These are phyloP conservation scores for Ips nitidus DNA, from an alignment of 1,140 invertebrate genomes.

Conservation along the genomic window DNA sequence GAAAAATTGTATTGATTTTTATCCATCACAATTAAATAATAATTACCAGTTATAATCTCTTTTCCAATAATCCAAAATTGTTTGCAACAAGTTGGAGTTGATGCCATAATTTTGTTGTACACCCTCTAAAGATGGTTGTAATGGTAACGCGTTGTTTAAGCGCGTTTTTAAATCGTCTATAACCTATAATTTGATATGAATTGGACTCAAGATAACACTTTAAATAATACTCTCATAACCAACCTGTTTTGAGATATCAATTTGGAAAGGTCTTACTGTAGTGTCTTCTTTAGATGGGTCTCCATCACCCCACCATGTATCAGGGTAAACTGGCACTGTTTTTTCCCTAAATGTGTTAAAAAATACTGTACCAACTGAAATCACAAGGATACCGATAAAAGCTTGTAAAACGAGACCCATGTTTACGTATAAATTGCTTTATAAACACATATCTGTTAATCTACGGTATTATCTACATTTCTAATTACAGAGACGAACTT, in stretches of 20 bases:
- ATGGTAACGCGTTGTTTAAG: slow-evolving; percentile 57
- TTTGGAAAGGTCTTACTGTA: slow-evolving; percentile 55
- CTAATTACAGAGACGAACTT: too few relatives aligned
- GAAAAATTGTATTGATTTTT: slow-evolving; percentile 42
- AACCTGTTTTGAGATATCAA: slow-evolving; percentile 52
- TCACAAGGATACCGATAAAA: not conserved
- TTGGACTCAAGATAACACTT: not conserved
- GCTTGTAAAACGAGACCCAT: slow-evolving; percentile 6
- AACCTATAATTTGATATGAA: slow-evolving; percentile 51
- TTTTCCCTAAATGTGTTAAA: slow-evolving; percentile 11
- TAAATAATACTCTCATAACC: not conserved
- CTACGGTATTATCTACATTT: too few relatives aligned
- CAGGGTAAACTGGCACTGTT: slow-evolving; percentile 34
- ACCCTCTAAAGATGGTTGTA: slow-evolving; percentile 65
- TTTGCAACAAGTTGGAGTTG: slow-evolving; percentile 66
- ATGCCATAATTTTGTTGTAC: slow-evolving; percentile 75
- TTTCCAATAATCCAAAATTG: slow-evolving; percentile 76
- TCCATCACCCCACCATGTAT: slow-evolving; percentile 56
- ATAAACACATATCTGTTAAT: too few relatives aligned
- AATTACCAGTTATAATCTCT: slow-evolving; percentile 74
- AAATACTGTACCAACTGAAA: not conserved
- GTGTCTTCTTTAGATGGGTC: slow-evolving; percentile 48
- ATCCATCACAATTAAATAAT: not conserved
- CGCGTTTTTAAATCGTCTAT: slow-evolving; percentile 63
- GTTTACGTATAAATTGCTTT: not conserved